phyloP scores from a whole-genome alignment of 2,888 invertebrate species.

The Bombylius discolor region DNA sequence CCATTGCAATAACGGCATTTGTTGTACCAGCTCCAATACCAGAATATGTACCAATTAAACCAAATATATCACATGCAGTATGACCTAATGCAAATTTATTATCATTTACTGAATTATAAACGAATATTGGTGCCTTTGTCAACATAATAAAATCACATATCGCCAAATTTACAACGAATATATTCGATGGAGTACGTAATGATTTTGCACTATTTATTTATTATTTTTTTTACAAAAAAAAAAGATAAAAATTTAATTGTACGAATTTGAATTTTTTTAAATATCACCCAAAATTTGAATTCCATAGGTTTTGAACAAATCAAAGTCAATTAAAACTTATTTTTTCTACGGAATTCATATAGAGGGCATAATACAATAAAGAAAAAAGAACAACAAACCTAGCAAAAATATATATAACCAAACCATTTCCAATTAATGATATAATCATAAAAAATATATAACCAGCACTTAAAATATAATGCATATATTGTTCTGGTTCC shows the following conservation, averaged over 20 bases:
- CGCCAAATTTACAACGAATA: slow-evolving; percentile 70
- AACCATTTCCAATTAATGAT: slow-evolving; percentile 63
- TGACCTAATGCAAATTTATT: slow-evolving; percentile 58
- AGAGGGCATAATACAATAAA: neutral
- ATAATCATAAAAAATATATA: slow-evolving; percentile 62
- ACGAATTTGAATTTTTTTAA: neutral
- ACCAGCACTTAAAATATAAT: slow-evolving; percentile 61
- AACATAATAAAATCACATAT: slow-evolving; percentile 76
- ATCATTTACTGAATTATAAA: slow-evolving; percentile 66
- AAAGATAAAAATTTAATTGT: too few species aligned
- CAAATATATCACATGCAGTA: slow-evolving; percentile 63
- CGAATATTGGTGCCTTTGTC: slow-evolving; percentile 71
- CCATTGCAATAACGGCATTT: slow-evolving; percentile 74
- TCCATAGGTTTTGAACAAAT: too few species aligned
- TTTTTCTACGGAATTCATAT: neutral
- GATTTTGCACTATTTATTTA: slow-evolving; percentile 24
- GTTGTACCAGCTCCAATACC: slow-evolving; percentile 67
- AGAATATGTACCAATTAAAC: slow-evolving; percentile 61
- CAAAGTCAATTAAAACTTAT: too few species aligned
- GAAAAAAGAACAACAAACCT: neutral
- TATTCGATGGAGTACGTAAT: slow-evolving; percentile 53
- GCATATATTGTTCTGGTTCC: slow-evolving; percentile 66
- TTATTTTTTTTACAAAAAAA: neutral
- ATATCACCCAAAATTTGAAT: too few species aligned
- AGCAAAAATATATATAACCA: slow-evolving; percentile 67